Conservation (phyloP, 2,113 vertebrate genomes). For the Ailuropoda melanoleuca region DNA sequence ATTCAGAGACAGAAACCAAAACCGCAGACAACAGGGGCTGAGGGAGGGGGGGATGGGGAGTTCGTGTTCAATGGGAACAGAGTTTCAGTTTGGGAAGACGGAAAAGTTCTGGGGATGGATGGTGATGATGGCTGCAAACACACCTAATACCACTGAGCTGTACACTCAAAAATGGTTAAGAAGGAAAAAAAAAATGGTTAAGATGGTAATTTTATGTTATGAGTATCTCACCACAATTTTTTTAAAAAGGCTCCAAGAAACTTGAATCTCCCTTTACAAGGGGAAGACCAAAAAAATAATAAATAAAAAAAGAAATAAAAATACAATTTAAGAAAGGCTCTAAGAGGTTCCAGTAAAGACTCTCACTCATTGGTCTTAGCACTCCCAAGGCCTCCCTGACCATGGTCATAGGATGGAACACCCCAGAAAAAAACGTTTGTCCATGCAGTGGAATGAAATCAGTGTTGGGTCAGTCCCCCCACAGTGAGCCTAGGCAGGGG, state of each 20-base stretch:
- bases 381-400: background rate
- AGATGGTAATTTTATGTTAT: background rate
- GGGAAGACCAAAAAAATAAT: background rate
- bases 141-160: background rate
- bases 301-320: background rate
- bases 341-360: background rate
- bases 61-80: background rate
- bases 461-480: background rate
- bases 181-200: background rate
- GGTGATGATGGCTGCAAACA: background rate
- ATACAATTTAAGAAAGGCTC: background rate
- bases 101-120: background rate
- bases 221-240: background rate
- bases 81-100: background rate
- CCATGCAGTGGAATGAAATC: background rate
- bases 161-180: background rate
- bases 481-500: background rate
- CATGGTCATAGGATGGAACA: background rate
- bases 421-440: background rate
- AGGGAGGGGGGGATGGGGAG: too few species aligned
- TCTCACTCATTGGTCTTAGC: background rate
- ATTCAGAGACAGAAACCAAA: background rate
- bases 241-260: background rate
- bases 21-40: too few species aligned
- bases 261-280: background rate